Evolutionary conservation across 2,888 invertebrate genomes (phyloP).

Genomic region (Monopis laevigella): DNA sequence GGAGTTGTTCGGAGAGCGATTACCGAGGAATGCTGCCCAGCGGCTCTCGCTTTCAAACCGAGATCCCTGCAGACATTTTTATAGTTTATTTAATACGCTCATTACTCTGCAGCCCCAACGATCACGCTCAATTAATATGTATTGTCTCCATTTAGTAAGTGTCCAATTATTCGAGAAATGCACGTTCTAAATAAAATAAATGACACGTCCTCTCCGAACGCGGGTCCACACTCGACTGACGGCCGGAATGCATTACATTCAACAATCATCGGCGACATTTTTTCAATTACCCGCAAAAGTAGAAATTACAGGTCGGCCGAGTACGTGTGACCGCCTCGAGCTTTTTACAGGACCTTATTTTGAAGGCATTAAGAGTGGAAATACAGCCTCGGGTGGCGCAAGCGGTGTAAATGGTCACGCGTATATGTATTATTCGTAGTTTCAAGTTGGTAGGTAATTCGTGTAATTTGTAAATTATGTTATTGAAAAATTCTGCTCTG

Average conservation of each 20-base stretch:
- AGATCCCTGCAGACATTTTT: constrained; percentile 20
- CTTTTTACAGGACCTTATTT: no score
- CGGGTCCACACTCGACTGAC: background rate
- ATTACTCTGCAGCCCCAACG: constrained; percentile 25
- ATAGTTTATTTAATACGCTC: constrained; percentile 39
- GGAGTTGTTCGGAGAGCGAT: constrained; percentile 22
- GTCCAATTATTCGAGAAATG: no score
- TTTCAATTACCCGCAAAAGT: constrained; percentile 33
- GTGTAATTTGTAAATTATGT: constrained; percentile 32
- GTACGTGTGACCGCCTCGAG: constrained; percentile 11
- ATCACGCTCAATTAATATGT: background rate
- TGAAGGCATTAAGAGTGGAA: constrained; percentile 22
- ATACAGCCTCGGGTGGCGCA: constrained; percentile 36
- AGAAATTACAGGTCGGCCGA: constrained; percentile 35
- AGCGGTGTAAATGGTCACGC: constrained; percentile 27
- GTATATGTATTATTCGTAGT: background rate
- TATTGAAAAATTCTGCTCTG: constrained; percentile 30
- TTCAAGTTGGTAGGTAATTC: constrained; percentile 29
- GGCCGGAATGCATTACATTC: no score
- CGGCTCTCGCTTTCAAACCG: constrained; percentile 52
- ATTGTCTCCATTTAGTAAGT: no score
- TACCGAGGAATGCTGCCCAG: constrained; percentile 52
- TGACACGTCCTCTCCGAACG: background rate
- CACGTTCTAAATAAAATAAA: no score
- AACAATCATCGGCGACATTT: no score